Evolutionary conservation across 2,797 vertebrate species (phyloP).

Genomic region (Gymnothorax reevesii): DNA sequence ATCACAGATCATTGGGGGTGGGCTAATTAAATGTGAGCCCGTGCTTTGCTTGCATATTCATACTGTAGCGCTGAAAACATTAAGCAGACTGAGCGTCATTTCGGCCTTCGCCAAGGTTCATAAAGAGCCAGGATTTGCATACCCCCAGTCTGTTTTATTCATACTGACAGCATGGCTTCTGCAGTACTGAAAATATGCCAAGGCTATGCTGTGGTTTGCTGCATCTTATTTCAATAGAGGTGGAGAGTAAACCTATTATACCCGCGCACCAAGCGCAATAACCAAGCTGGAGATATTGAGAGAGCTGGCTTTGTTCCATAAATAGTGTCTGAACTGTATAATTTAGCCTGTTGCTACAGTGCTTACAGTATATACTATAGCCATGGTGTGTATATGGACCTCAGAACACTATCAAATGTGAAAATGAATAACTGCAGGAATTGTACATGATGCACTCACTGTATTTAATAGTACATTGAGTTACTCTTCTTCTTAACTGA

Average conservation of each 20-base stretch:
- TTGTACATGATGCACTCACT: not conserved
- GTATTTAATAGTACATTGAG: not conserved
- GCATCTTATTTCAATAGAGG: not conserved
- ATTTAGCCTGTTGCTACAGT: not conserved
- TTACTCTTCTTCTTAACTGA: not conserved
- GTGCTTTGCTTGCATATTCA: not conserved
- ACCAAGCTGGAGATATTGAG: not conserved
- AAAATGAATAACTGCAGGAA: not conserved
- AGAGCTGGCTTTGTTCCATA: not conserved
- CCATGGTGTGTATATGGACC: not conserved
- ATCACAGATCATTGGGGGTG: not conserved
- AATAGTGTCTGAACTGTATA: not conserved
- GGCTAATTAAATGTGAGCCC: not conserved
- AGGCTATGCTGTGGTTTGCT: not conserved
- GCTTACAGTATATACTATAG: not conserved
- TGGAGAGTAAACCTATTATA: not conserved
- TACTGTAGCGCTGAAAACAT: not conserved
- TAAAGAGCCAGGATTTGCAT: not conserved
- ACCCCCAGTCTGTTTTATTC: conserved; percentile 3
- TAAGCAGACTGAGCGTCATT: not conserved
- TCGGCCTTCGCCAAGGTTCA: not conserved
- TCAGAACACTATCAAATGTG: not conserved
- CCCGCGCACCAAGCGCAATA: not conserved
- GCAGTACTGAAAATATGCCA: not conserved
- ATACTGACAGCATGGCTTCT: not conserved